Percentiles rank a stretch among this genome's conserved stretches.
These are phyloP conservation scores for Rhinoptilus africanus DNA, from an alignment of 2,113 vertebrate genomes.

Conservation along the genomic window DNA sequence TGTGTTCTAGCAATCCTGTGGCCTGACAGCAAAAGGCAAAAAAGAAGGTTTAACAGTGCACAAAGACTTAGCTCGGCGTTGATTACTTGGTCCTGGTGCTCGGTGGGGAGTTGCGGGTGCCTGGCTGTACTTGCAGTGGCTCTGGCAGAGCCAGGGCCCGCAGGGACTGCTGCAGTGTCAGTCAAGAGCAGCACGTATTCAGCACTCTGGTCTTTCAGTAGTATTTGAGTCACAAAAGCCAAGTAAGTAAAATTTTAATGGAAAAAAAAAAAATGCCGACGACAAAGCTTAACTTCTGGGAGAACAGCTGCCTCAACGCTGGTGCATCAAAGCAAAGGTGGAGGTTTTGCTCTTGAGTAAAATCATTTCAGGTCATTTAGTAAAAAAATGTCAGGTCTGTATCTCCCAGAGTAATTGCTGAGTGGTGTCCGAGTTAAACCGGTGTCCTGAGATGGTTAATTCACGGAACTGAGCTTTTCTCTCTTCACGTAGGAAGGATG, in stretches of 20 bases:
- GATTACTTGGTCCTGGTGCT: neutral
- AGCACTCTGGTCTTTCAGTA: neutral
- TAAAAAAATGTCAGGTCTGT: neutral
- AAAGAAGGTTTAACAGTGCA: neutral
- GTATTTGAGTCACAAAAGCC: neutral
- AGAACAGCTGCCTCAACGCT: neutral
- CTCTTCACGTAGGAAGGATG: rapidly evolving
- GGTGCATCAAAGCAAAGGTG: neutral
- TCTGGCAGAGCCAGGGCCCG: rapidly evolving
- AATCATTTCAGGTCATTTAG: neutral
- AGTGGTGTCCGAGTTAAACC: neutral
- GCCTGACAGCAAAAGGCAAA: neutral
- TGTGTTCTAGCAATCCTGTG: rapidly evolving
- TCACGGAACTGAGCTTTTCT: rapidly evolving
- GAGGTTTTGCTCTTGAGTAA: neutral
- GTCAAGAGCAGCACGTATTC: neutral
- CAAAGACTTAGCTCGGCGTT: rapidly evolving
- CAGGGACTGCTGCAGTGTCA: neutral
- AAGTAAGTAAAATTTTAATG: neutral
- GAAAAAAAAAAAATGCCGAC: neutral
- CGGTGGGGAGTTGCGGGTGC: neutral
- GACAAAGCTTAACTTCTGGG: neutral
- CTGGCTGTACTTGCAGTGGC: neutral
- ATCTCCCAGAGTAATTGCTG: neutral
- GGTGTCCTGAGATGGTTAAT: neutral